These are phyloP conservation scores for Erinaceus europaeus DNA, from an alignment of 2,113 vertebrate species.

Conservation along the genomic window DNA sequence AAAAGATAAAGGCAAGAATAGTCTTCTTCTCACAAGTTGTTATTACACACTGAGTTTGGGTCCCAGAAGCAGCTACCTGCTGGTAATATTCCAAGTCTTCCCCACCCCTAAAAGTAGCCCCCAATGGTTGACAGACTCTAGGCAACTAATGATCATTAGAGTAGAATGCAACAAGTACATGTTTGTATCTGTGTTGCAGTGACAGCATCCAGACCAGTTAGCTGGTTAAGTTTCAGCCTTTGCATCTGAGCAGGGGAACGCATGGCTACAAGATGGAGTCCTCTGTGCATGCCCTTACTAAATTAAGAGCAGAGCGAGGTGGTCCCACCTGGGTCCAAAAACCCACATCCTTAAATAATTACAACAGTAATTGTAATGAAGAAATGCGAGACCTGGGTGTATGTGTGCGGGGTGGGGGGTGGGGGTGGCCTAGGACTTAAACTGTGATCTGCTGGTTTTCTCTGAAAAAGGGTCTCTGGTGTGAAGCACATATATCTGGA, in stretches of 20 bases:
- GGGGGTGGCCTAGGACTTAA: slow-evolving; percentile 49
- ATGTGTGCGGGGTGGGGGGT: accelerated
- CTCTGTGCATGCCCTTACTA: neutral
- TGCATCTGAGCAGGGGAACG: too few relatives aligned
- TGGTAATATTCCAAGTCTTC: neutral
- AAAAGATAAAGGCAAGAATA: neutral
- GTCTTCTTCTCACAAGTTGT: accelerated
- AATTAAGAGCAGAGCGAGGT: neutral
- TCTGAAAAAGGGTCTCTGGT: slow-evolving; percentile 89
- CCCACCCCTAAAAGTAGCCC: neutral
- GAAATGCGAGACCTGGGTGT: neutral
- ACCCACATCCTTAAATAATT: neutral
- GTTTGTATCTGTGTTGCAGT: neutral
- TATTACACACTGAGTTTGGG: neutral
- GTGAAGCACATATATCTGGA: slow-evolving; percentile 82
- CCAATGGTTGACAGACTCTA: neutral
- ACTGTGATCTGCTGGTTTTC: slow-evolving; percentile 94
- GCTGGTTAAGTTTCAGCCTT: neutral
- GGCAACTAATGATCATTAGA: neutral
- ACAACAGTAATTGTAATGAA: neutral
- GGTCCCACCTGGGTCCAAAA: neutral
- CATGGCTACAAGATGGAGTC: accelerated
- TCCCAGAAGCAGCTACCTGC: neutral
- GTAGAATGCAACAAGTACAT: neutral
- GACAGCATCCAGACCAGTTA: neutral